Evolutionary conservation across 1,140 invertebrate genomes (phyloP).

Genomic region (Coenobita brevimanus): DNA sequence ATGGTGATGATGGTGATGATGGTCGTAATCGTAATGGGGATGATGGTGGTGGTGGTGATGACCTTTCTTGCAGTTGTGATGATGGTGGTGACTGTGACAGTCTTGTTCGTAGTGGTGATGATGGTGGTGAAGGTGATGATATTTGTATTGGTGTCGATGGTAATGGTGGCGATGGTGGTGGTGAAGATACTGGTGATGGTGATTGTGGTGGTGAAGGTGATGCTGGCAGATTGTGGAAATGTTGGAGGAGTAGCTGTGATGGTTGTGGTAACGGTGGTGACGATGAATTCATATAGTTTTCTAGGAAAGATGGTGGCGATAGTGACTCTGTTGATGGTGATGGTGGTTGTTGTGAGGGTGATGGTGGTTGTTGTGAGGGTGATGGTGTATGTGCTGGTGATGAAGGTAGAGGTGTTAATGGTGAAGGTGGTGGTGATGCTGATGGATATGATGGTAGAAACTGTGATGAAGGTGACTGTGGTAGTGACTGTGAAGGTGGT

Average conservation of each 20-base stretch:
- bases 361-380: background rate
- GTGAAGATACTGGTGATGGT: background rate
- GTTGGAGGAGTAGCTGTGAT: background rate
- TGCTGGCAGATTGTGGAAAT: background rate
- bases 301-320: too few species aligned
- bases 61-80: background rate
- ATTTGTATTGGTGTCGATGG: background rate
- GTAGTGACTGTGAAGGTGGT: background rate
- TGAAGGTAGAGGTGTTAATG: background rate
- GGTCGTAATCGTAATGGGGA: background rate
- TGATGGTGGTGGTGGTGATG: background rate
- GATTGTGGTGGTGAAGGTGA: background rate
- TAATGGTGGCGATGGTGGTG: background rate
- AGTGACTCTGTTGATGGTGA: background rate
- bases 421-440: background rate
- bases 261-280: background rate
- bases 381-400: background rate
- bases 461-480: background rate
- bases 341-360: background rate
- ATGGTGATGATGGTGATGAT: background rate
- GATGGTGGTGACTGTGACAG: background rate
- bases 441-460: background rate
- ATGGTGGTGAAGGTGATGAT: background rate
- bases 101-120: background rate
- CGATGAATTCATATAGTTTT: too few species aligned